Evolutionary conservation across 2,888 invertebrate species (phyloP).

Genomic region (Gibbula magus): DNA sequence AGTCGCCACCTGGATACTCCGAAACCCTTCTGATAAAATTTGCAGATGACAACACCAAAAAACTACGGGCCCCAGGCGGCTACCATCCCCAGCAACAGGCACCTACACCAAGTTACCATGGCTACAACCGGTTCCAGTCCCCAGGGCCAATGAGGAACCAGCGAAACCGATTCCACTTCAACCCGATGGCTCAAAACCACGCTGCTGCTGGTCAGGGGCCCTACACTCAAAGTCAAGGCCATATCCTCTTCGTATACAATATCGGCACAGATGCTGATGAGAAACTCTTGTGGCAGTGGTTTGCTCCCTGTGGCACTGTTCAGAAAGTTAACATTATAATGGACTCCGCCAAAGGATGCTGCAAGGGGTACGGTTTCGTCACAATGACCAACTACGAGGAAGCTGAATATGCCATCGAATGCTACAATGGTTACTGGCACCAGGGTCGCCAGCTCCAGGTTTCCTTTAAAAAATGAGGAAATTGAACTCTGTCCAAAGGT

Average conservation of each 20-base stretch:
- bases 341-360: conserved; percentile 68
- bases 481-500: neutral
- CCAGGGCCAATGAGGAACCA: conserved; percentile 52
- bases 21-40: conserved; percentile 89
- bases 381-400: conserved; percentile 75
- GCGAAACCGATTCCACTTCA: conserved; percentile 48
- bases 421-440: conserved; percentile 72
- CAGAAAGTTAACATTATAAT: conserved; percentile 74
- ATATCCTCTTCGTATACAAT: conserved; percentile 75
- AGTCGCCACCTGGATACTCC: conserved; percentile 88
- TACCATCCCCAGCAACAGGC: conserved; percentile 34
- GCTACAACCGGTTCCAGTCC: conserved; percentile 8
- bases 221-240: conserved; percentile 44
- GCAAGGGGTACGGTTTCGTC: conserved; percentile 76
- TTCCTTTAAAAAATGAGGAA: conserved; percentile 53
- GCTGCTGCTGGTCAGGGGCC: conserved; percentile 6
- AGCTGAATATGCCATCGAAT: conserved; percentile 73
- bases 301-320: conserved; percentile 74
- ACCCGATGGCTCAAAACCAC: conserved; percentile 46
- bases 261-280: conserved; percentile 75
- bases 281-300: conserved; percentile 72
- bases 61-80: conserved; percentile 48
- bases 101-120: neutral
- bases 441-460: conserved; percentile 74
- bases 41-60: conserved; percentile 85